Conservation (phyloP, 2,888 invertebrate species). For the Tipula lateralis region DNA sequence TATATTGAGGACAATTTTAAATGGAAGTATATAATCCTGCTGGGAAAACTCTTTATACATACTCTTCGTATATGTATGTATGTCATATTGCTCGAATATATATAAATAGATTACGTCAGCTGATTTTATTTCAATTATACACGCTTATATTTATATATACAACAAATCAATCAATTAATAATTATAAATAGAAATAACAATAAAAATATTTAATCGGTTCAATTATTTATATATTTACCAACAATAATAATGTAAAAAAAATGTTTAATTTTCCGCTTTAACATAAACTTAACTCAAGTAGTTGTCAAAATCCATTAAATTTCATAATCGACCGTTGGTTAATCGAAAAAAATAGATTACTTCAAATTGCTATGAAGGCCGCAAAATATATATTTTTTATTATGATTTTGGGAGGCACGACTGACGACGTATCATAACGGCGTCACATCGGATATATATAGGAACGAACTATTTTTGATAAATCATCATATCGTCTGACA, state of each 20-base stretch:
- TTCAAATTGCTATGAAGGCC: neutral
- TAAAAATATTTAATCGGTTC: neutral
- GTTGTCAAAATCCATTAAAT: constrained; percentile 7
- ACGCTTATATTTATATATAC: constrained; percentile 30
- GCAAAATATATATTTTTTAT: neutral
- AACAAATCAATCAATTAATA: constrained; percentile 32
- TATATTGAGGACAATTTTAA: neutral
- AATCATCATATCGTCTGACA: neutral
- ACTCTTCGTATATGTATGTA: no score
- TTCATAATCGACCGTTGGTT: neutral
- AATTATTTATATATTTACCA: neutral
- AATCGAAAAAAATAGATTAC: neutral
- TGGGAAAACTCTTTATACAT: neutral
- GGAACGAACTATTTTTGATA: neutral
- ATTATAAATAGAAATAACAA: neutral
- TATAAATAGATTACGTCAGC: neutral
- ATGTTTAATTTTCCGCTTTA: constrained; percentile 20
- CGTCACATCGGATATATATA: neutral
- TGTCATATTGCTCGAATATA: no score
- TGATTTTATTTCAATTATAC: constrained; percentile 30
- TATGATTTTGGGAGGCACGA: neutral
- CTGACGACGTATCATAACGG: neutral
- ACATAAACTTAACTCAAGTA: neutral
- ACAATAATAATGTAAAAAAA: neutral
- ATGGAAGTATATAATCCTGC: neutral